Base-by-base conservation (phyloP, 2,113 vertebrate genomes). In the Pagrus major region DNA sequence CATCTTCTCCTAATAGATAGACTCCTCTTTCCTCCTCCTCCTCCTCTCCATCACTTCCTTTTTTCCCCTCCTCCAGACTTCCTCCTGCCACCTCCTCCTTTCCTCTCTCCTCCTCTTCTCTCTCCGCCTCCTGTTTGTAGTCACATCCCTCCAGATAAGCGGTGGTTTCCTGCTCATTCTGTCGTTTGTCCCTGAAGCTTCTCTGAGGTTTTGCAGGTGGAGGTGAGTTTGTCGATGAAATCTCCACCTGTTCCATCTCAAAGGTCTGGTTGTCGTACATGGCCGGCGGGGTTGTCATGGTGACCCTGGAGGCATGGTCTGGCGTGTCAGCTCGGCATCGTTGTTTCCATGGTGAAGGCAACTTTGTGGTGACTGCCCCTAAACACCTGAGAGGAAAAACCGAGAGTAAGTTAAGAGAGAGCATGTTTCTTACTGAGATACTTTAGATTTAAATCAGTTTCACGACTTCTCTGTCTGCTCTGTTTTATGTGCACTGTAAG, bases 121-220 rank as follows among this genome's bases (percentile, higher is more conserved):
- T 35, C 16, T 55, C n/a, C 55, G 64, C 75, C 52, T 66, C 21
- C 18, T 31, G n/a, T 1, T 1, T 52, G 7, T 71, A 9, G 61
- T 88, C 71, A 51, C 74, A 76, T 39, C 65, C 76, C 58, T 92
- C 88, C 64, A 90, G 60, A 29, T 91, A 84, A 15, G 44, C 47
- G 0, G 63, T 1, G 8, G 4, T 37, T 4, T 85, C 35, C 47
- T 37, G 2, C 41, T 46, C 47, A 41, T 83, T 58, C 31, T 55
- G 46, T 39, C 15, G 42, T 59, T 86, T 83, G 23, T 61, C 29
- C 63, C 78, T 44, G 78, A 90, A 88, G 68, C 87, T 94, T 35
- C 91, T 84, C 67, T 90, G 76, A 47, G 93, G 85, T 79, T 94
- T 93, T 21, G 33, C 12, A 1, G 92, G 91, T 0, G 90, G 76